Percentiles rank a stretch among this genome's conserved stretches.
Evolutionary conservation across 2,113 vertebrate genomes (phyloP).

Genomic region (Anthoscopus minutus): DNA sequence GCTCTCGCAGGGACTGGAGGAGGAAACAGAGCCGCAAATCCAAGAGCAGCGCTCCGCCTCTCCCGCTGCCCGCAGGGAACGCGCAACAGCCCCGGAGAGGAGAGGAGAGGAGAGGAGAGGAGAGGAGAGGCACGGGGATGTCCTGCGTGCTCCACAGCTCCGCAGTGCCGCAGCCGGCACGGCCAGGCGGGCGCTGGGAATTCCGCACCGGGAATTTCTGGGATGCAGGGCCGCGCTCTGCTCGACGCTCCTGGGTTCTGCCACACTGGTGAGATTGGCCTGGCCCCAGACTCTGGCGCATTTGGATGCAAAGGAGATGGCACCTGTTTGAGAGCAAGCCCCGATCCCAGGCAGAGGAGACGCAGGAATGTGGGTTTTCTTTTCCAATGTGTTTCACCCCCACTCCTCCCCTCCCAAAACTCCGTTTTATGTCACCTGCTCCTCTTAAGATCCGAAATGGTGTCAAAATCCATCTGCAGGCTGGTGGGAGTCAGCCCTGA

Average conservation of each 20-base stretch:
- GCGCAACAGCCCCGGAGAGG: background rate
- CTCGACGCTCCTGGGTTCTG: background rate
- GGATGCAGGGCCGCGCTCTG: background rate
- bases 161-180: background rate
- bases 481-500: background rate
- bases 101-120: background rate
- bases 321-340: background rate
- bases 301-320: background rate
- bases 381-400: rapidly evolving
- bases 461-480: background rate
- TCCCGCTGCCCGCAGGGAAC: background rate
- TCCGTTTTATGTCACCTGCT: background rate
- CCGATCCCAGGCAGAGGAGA: background rate
- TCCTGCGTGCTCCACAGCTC: background rate
- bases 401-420: background rate
- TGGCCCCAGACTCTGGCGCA: rapidly evolving
- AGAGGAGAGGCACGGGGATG: background rate
- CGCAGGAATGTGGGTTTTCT: background rate
- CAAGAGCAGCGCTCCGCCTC: background rate
- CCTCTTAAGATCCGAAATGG: background rate
- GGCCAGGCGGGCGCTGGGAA: rapidly evolving
- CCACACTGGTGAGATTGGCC: rapidly evolving
- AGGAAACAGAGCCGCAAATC: background rate
- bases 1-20: rapidly evolving
- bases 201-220: rapidly evolving